Evolutionary conservation across 1,140 invertebrate genomes (phyloP), one percentile per base, ranked within the genome.

Genomic region (Trachymyrmex septentrionalis): DNA sequence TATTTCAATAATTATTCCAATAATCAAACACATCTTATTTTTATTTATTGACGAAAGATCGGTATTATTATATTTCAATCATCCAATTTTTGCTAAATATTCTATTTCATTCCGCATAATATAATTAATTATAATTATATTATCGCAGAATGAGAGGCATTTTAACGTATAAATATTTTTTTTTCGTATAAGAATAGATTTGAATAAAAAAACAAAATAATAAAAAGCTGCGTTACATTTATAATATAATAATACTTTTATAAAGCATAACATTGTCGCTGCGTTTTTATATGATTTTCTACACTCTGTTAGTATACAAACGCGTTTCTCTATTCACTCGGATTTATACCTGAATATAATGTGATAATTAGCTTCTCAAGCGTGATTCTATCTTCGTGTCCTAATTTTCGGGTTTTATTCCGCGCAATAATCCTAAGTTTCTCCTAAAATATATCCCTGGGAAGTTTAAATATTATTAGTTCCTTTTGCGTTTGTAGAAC

Each of bases 281-380:
- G 16, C n/a, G 21, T 57, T 30, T 69, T 81, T 44, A 81, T 81
- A 30, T 16, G 34, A 81, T 71, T 81, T 59, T 71, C 61, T 30
- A 14, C 7, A 21, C 19, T 34, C 50, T 14, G 75, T 21, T 48
- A 27, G 48, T 48, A 38, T 38, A 44, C 12, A 44, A 81, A 12
- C 9, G 12, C 21, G 6, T 71, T 69, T 57, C 3, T 10, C 21
- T 57, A 80, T 69, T 71, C 38, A 44, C 21, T 38, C 44, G 10
- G 9, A 71, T 57, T 82, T 14, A 72, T 24, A 21, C 19, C 10
- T 38, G 4, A 67, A 48, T 67, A 67, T 67, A 67, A 67, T 10
- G n/a, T 38, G 55, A 61, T 84, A 84, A 73, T 84, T 61, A 73
- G 9, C 44, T 61, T 61, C 38, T 72, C 6, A 14, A 14, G 4